These are phyloP conservation scores for Microctenopoma stevenorrisi DNA, from an alignment of 2,797 vertebrate species.

Conservation along the genomic window DNA sequence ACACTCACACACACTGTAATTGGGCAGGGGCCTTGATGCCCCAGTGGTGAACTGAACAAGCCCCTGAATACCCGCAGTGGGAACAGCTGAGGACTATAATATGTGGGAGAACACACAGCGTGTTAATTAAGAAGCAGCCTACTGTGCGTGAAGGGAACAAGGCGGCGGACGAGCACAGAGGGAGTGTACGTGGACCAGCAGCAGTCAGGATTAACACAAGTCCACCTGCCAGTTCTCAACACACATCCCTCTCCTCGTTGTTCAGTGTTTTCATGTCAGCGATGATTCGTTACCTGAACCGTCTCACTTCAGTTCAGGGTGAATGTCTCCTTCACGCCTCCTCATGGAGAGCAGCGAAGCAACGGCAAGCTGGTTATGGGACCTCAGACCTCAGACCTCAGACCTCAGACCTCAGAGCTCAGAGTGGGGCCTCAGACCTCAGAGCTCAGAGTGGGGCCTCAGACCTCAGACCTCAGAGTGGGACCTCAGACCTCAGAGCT, in stretches of 20 bases:
- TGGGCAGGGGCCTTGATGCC: conserved; percentile 67
- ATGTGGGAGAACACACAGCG: conserved; percentile 46
- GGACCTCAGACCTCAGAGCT: too few species aligned
- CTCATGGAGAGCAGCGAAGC: too few species aligned
- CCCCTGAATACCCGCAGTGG: conserved; percentile 68
- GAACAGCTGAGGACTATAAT: conserved; percentile 66
- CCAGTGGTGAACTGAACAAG: conserved; percentile 74
- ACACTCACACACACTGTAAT: conserved; percentile 63
- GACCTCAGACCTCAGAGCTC: too few species aligned
- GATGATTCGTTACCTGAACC: too few species aligned
- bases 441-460: too few species aligned
- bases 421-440: too few species aligned
- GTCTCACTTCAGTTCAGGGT: too few species aligned
- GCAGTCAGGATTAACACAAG: conserved; percentile 65
- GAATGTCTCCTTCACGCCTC: too few species aligned
- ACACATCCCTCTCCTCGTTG: not conserved
- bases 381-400: too few species aligned
- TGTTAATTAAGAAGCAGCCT: conserved; percentile 69
- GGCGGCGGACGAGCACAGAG: conserved; percentile 54
- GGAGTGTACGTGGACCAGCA: conserved; percentile 63
- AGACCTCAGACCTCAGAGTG: too few species aligned
- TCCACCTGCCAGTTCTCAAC: conserved; percentile 39
- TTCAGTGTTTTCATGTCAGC: not conserved
- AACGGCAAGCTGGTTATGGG: too few species aligned
- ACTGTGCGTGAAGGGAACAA: conserved; percentile 65